Percentiles rank a stretch among this genome's conserved stretches.
Evolutionary conservation across 2,797 vertebrate genomes (phyloP).

Genomic region (Melanotaenia nigrans): DNA sequence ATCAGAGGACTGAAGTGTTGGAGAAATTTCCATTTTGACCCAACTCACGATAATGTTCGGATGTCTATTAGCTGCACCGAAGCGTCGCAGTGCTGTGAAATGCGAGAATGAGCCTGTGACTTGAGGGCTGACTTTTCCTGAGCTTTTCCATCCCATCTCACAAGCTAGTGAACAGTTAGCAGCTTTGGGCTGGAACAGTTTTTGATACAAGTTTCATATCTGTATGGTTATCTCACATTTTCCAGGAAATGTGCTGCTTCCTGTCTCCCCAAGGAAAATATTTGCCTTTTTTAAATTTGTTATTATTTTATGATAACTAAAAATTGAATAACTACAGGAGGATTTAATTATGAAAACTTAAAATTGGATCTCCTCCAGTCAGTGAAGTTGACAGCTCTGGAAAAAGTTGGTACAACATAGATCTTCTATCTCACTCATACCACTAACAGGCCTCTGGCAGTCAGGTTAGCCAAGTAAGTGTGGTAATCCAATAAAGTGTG

Average conservation of each 20-base stretch:
- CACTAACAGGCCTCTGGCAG: conserved; percentile 15
- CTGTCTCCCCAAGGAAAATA: too few species aligned
- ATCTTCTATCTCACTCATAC: conserved; percentile 17
- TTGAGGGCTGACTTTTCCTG: too few species aligned
- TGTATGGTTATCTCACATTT: too few species aligned
- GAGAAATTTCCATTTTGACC: too few species aligned
- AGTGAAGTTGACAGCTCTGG: conserved; percentile 3
- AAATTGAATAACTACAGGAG: background rate
- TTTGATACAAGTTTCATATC: background rate
- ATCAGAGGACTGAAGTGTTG: background rate
- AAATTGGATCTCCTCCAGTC: background rate
- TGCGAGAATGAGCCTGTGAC: background rate
- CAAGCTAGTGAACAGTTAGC: background rate
- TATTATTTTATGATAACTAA: too few species aligned
- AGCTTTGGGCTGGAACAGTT: too few species aligned
- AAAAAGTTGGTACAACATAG: background rate
- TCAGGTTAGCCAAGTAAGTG: conserved; percentile 3
- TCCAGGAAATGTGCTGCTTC: background rate
- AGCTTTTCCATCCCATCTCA: background rate
- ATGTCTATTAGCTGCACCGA: background rate
- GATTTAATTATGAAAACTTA: background rate
- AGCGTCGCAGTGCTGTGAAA: background rate
- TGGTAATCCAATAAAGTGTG: background rate
- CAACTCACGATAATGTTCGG: background rate
- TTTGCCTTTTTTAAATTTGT: too few species aligned